Percentiles rank a stretch among this genome's conserved stretches.
These are phyloP conservation scores for Solenopsis fugax DNA, from an alignment of 1,140 invertebrate species.

Conservation along the genomic window DNA sequence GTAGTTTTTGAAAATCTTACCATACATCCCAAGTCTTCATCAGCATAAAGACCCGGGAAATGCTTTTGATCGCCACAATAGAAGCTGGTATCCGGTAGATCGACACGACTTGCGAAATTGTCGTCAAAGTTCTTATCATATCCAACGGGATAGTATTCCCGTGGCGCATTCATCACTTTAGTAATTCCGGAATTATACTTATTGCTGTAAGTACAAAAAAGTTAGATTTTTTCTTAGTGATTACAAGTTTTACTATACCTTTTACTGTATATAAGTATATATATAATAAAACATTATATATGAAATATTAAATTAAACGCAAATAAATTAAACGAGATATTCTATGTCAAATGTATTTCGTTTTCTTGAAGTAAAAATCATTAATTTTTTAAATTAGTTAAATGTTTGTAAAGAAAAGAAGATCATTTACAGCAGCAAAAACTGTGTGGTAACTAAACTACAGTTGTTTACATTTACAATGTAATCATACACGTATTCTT, in stretches of 20 bases:
- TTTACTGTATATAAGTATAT: not conserved
- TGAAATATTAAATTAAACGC: not conserved
- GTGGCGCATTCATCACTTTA: slow-evolving; percentile 95
- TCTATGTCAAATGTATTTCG: not conserved
- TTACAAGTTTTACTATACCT: too few relatives aligned
- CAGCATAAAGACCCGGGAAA: slow-evolving; percentile 95
- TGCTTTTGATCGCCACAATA: slow-evolving; percentile 96
- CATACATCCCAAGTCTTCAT: slow-evolving; percentile 97
- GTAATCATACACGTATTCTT: too few relatives aligned
- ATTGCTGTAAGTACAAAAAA: slow-evolving; percentile 62
- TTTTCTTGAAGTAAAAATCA: not conserved
- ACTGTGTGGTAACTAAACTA: too few relatives aligned
- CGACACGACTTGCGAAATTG: slow-evolving; percentile 93
- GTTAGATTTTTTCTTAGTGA: not conserved
- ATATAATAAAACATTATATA: not conserved
- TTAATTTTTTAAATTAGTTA: not conserved
- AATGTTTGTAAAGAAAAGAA: too few relatives aligned
- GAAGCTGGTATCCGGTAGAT: slow-evolving; percentile 94
- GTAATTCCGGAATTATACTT: slow-evolving; percentile 84
- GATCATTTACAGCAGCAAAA: too few relatives aligned
- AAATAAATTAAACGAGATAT: not conserved
- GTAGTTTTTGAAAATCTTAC: slow-evolving; percentile 84
- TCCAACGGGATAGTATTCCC: slow-evolving; percentile 94
- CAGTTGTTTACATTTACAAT: too few relatives aligned
- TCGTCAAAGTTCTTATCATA: slow-evolving; percentile 96